phyloP scores from a whole-genome alignment of 1,140 invertebrate species.

The Acromyrmex echinatior region DNA sequence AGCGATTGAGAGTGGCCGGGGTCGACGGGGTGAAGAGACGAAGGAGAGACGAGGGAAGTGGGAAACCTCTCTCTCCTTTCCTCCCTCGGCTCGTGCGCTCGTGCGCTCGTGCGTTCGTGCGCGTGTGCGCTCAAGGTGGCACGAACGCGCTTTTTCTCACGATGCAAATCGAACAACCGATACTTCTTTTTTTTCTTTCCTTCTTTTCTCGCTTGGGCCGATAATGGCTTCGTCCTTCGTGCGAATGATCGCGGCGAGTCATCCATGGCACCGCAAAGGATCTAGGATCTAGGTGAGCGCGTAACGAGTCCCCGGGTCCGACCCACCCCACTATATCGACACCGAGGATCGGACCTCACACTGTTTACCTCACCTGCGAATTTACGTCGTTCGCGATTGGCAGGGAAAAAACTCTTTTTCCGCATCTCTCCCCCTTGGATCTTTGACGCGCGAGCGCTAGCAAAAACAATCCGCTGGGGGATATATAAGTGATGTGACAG shows the following conservation, averaged over 20 bases:
- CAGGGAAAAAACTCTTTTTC: conserved; percentile 72
- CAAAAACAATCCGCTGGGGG: conserved; percentile 57
- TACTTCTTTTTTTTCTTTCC: conserved; percentile 75
- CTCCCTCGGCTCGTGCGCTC: conserved; percentile 1
- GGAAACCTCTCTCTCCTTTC: neutral
- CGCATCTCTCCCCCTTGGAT: conserved; percentile 56
- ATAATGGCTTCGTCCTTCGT: conserved; percentile 80
- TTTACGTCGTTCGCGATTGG: conserved; percentile 37
- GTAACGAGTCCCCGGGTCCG: conserved; percentile 44
- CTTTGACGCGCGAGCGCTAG: conserved; percentile 23
- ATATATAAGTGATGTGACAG: conserved; percentile 81
- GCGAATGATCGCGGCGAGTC: conserved; percentile 68
- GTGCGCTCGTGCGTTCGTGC: neutral
- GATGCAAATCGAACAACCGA: conserved; percentile 73
- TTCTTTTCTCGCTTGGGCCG: conserved; percentile 69
- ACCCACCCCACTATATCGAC: conserved; percentile 26
- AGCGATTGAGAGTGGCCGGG: conserved; percentile 39
- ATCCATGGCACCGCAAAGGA: conserved; percentile 54
- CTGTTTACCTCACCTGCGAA: conserved; percentile 35
- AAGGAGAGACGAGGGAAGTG: neutral
- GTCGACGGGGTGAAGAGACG: conserved; percentile 16
- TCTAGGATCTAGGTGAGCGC: conserved; percentile 67
- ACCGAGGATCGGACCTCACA: neutral
- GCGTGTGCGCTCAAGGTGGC: conserved; percentile 47
- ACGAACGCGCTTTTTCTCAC: conserved; percentile 79